These are phyloP conservation scores for Sphenopsis melanotis DNA, from an alignment of 2,797 vertebrate species.

Conservation along the genomic window DNA sequence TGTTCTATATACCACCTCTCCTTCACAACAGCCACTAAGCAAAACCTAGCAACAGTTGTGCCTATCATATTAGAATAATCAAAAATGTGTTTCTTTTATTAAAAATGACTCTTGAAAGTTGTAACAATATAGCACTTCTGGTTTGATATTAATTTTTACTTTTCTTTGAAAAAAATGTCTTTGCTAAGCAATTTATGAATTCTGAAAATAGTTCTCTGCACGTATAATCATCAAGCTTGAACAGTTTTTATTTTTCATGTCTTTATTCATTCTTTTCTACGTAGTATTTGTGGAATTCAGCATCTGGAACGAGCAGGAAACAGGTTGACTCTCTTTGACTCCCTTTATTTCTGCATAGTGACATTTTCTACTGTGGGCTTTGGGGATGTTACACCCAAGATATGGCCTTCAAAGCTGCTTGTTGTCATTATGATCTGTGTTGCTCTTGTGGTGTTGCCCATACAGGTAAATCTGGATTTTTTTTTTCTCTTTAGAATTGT, in stretches of 20 bases:
- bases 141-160: background rate
- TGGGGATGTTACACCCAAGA: constrained; percentile 83
- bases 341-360: constrained; percentile 86
- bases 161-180: background rate
- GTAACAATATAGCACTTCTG: background rate
- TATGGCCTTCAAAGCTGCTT: constrained; percentile 84
- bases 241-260: constrained; percentile 32
- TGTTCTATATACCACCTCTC: background rate
- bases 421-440: constrained; percentile 86
- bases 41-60: constrained; percentile 19
- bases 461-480: constrained; percentile 75
- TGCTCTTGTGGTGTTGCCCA: constrained; percentile 82
- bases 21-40: background rate
- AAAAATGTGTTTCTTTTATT: background rate
- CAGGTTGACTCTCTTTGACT: constrained; percentile 82
- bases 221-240: background rate
- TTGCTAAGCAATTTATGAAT: background rate
- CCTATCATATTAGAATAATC: background rate
- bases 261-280: constrained; percentile 60
- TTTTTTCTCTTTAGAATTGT: background rate
- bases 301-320: constrained; percentile 84
- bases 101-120: background rate
- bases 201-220: constrained; percentile 5
- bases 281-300: constrained; percentile 85
- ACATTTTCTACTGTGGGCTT: constrained; percentile 86